A percentile compares a stretch with the other conserved stretches of the same genome.
Conservation (phyloP, 2,113 vertebrate species). For the Lucifuga dentata region DNA sequence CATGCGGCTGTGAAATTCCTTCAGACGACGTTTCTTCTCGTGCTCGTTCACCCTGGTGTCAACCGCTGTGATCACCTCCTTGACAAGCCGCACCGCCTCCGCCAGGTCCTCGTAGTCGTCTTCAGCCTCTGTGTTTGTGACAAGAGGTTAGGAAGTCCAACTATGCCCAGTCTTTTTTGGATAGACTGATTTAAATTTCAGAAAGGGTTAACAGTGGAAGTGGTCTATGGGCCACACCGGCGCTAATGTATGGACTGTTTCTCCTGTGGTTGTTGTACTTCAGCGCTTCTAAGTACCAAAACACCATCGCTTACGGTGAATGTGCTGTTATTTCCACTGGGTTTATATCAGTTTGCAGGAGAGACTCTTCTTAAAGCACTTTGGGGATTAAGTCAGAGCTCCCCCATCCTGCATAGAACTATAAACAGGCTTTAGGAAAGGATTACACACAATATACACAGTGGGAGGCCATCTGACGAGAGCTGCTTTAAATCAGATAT, state of each 20-base stretch:
- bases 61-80: constrained; percentile 90
- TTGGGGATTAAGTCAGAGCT: constrained; percentile 67
- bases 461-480: constrained; percentile 55
- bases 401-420: constrained; percentile 61
- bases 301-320: constrained; percentile 30
- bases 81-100: constrained; percentile 88
- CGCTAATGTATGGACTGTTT: constrained; percentile 20
- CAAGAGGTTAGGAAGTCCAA: neutral
- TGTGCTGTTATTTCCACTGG: constrained; percentile 41
- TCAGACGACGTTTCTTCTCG: constrained; percentile 90
- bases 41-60: constrained; percentile 95
- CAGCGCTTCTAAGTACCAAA: constrained; percentile 20
- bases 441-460: constrained; percentile 65
- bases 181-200: too few species aligned
- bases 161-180: too few species aligned
- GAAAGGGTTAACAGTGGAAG: too few species aligned
- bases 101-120: constrained; percentile 87
- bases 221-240: too few species aligned
- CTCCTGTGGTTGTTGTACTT: constrained; percentile 11
- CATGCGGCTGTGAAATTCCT: constrained; percentile 89
- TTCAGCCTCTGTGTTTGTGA: constrained; percentile 84
- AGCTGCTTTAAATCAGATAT: constrained; percentile 64
- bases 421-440: constrained; percentile 67
- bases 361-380: constrained; percentile 65
- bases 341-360: constrained; percentile 57